phyloP scores from a whole-genome alignment of 2,888 invertebrate genomes.

The Idaea dimidiata region DNA sequence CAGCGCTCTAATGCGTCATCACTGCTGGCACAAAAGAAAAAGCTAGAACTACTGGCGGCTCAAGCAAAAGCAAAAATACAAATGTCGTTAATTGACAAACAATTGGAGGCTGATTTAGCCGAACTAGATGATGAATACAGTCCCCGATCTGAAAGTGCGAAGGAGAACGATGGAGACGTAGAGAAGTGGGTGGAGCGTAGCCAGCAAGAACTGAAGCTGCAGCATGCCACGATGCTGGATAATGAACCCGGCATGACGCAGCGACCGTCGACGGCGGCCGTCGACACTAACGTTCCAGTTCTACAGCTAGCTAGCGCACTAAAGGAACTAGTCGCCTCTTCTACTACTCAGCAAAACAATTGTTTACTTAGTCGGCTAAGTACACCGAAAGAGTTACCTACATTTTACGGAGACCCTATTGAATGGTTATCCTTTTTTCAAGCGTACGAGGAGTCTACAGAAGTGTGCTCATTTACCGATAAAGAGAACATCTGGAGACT shows the following conservation, averaged over 20 bases:
- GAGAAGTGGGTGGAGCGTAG: constrained; percentile 1
- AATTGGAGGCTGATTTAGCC: too few species aligned
- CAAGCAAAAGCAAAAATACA: too few species aligned
- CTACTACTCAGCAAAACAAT: constrained; percentile 7
- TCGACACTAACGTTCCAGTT: too few species aligned
- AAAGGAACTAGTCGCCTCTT: constrained; percentile 9
- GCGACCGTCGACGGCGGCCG: too few species aligned
- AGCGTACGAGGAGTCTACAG: constrained; percentile 18
- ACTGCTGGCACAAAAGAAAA: too few species aligned
- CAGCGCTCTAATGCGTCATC: too few species aligned
- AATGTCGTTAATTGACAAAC: too few species aligned
- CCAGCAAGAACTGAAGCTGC: constrained; percentile 11
- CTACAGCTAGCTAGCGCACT: constrained; percentile 10
- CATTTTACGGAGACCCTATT: constrained; percentile 20
- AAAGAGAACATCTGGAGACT: constrained; percentile 23
- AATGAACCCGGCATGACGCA: too few species aligned
- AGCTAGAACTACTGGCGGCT: too few species aligned
- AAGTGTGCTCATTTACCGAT: constrained; percentile 19
- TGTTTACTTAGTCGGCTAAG: constrained; percentile 8
- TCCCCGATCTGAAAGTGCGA: too few species aligned
- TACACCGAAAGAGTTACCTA: constrained; percentile 11
- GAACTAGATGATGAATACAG: too few species aligned
- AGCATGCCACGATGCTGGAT: constrained; percentile 2
- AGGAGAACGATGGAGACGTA: too few species aligned
- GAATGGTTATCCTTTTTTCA: constrained; percentile 22